A percentile compares a stretch with the other conserved stretches of the same genome.
Conservation (phyloP, 2,888 invertebrate species). For the Megamerina dolium region DNA sequence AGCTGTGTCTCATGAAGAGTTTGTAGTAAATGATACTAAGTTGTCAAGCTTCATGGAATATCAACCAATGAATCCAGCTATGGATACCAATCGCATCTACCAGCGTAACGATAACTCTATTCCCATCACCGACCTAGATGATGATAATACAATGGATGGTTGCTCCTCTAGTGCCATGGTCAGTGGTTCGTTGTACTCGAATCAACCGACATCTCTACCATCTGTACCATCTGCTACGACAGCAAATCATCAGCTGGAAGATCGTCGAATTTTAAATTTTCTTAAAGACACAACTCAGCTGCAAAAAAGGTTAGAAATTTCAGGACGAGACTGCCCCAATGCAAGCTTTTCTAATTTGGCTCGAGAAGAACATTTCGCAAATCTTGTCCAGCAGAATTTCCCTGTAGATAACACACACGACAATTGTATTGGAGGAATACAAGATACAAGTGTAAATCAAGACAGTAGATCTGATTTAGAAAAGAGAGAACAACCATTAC, state of each 20-base stretch:
- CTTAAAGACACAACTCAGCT: conserved; percentile 49
- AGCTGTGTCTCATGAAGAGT: conserved; percentile 12
- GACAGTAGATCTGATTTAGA: conserved; percentile 4
- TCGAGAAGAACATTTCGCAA: conserved; percentile 50
- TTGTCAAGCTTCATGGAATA: conserved; percentile 40
- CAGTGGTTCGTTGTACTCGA: conserved; percentile 29
- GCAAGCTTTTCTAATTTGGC: conserved; percentile 49
- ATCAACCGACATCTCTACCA: conserved; percentile 22
- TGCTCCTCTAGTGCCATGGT: conserved; percentile 35
- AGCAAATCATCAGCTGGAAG: conserved; percentile 43
- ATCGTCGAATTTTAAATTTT: conserved; percentile 48
- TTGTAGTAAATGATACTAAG: conserved; percentile 29
- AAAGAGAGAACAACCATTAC: conserved; percentile 11
- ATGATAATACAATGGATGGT: conserved; percentile 34
- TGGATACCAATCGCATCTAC: conserved; percentile 40
- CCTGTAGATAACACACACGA: conserved; percentile 16
- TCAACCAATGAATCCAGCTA: conserved; percentile 32
- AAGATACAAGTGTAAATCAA: background rate
- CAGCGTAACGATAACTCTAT: conserved; percentile 40
- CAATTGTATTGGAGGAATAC: conserved; percentile 12
- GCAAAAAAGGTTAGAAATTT: conserved; percentile 48
- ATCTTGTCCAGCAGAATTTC: conserved; percentile 49
- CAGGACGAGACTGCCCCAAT: conserved; percentile 47
- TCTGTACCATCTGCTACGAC: conserved; percentile 19
- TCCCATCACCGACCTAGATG: conserved; percentile 40